Conservation (phyloP, 2,113 vertebrate species). For the Callocephalon fimbriatum region DNA sequence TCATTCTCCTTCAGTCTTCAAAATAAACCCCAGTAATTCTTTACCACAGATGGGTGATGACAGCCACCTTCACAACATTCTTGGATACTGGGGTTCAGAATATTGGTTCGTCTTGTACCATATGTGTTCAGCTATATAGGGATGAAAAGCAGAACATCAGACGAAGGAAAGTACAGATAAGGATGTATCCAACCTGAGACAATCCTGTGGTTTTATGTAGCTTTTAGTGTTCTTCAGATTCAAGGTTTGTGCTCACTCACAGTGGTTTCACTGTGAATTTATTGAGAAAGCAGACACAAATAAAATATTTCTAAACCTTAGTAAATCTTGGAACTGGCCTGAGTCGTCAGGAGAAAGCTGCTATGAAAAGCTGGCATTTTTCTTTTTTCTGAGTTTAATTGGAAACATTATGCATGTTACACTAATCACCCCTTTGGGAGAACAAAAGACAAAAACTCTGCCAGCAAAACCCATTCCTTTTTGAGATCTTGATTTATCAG, state of each 20-base stretch:
- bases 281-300: neutral
- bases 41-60: neutral
- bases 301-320: conserved; percentile 10
- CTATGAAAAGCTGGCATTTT: neutral
- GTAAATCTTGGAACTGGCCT: neutral
- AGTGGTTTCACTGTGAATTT: neutral
- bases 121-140: neutral
- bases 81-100: fast-evolving
- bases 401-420: conserved; percentile 36
- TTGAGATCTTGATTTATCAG: conserved; percentile 55
- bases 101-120: neutral
- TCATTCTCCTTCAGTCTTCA: neutral
- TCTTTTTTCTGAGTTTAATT: conserved; percentile 38
- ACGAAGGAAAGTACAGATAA: neutral
- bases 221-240: neutral
- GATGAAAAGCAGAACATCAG: neutral
- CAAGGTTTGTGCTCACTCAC: neutral
- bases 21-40: neutral
- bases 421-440: conserved; percentile 36
- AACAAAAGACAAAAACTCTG: conserved; percentile 48
- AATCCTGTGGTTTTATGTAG: neutral
- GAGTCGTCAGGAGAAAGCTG: neutral
- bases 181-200: neutral
- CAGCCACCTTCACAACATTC: no score
- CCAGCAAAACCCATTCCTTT: conserved; percentile 32